Conservation (phyloP, 2,888 invertebrate genomes). For the Plagodis pulveraria region DNA sequence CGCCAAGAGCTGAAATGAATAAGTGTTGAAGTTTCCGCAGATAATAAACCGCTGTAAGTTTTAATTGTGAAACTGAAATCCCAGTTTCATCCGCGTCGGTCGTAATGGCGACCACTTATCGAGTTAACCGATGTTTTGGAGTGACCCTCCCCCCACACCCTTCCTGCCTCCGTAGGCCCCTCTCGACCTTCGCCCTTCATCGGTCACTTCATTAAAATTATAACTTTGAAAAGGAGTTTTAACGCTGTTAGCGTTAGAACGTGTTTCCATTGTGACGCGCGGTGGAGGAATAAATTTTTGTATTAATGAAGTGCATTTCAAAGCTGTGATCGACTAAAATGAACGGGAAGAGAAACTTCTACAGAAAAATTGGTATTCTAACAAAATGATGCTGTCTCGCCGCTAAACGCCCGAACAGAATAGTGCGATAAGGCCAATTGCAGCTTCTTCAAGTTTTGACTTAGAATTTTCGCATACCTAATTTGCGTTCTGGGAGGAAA, state of each 20-base stretch:
- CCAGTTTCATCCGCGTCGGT: conserved; percentile 35
- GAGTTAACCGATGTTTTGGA: conserved; percentile 36
- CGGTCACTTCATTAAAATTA: conserved; percentile 33
- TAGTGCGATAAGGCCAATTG: too few relatives aligned
- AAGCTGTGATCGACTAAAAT: too few relatives aligned
- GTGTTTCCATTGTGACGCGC: conserved; percentile 10
- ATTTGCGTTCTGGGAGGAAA: too few relatives aligned
- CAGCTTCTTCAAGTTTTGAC: too few relatives aligned
- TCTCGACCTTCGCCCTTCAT: conserved; percentile 16
- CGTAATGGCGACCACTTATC: conserved; percentile 50
- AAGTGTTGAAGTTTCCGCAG: conserved; percentile 47
- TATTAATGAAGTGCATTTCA: too few relatives aligned
- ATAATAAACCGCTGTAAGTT: conserved; percentile 53
- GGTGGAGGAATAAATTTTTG: too few relatives aligned
- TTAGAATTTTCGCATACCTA: too few relatives aligned
- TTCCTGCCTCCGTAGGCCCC: not conserved
- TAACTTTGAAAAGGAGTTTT: conserved; percentile 17
- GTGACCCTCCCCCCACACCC: conserved; percentile 22
- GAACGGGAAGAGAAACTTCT: too few relatives aligned
- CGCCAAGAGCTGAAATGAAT: conserved; percentile 40
- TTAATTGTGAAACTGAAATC: conserved; percentile 52
- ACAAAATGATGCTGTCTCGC: too few relatives aligned
- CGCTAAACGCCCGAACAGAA: too few relatives aligned
- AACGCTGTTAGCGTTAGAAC: conserved; percentile 21
- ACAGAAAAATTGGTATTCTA: too few relatives aligned